phyloP scores from a whole-genome alignment of 2,113 vertebrate genomes.

The Heliornis fulica region DNA sequence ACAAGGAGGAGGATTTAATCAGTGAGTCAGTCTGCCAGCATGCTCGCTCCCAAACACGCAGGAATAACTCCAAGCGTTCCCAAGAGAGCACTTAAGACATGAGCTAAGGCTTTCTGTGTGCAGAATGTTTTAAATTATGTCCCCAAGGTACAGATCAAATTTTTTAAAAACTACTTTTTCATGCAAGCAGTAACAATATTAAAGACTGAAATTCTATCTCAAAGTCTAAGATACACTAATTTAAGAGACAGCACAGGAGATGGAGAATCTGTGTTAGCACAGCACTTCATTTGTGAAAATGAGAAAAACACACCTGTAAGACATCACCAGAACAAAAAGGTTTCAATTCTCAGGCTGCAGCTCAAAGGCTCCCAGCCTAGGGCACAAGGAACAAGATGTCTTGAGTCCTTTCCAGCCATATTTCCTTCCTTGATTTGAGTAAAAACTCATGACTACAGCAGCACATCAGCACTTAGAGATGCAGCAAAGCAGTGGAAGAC shows the following conservation, averaged over 20 bases:
- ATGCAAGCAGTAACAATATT: conserved; percentile 4
- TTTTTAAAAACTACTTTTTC: neutral
- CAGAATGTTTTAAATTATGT: conserved; percentile 21
- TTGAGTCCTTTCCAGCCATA: neutral
- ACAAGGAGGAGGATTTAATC: conserved; percentile 33
- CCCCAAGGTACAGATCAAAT: conserved; percentile 20
- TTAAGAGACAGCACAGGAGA: neutral
- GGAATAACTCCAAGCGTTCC: neutral
- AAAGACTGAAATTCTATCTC: neutral
- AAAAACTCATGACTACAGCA: neutral
- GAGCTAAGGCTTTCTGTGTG: neutral
- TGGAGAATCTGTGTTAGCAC: neutral
- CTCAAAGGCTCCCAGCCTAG: neutral
- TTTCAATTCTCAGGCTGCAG: neutral
- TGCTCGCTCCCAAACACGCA: neutral
- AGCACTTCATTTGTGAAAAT: neutral
- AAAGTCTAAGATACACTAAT: neutral
- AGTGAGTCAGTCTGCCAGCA: conserved; percentile 19
- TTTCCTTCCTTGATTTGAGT: neutral
- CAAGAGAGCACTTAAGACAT: neutral
- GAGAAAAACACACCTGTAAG: neutral
- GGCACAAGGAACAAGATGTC: neutral
- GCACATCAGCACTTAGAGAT: neutral
- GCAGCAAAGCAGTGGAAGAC: neutral
- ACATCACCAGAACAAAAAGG: neutral